Percentiles rank a stretch among this genome's conserved stretches.
Conservation (phyloP, 23 tunicate genomes). For the Ascidia mentula region DNA sequence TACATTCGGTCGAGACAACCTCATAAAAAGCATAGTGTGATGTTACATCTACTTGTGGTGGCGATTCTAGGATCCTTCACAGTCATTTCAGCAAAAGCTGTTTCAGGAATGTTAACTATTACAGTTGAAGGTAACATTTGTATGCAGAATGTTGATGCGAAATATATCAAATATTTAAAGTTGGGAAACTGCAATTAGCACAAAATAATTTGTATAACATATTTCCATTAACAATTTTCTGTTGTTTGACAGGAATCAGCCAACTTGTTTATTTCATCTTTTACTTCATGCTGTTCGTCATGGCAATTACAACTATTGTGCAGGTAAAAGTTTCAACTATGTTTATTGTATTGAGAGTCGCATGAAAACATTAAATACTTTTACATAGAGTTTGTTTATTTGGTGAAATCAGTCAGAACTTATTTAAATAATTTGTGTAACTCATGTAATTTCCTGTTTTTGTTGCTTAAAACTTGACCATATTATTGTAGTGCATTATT, state of each 20-base stretch:
- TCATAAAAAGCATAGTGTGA: conserved; percentile 31
- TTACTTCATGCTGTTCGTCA: conserved; percentile 48
- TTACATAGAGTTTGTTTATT: no score
- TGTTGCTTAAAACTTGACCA: no score
- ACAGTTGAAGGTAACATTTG: conserved; percentile 43
- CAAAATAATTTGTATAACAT: no score
- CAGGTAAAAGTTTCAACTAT: no score
- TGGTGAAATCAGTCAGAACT: no score
- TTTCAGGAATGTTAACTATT: conserved; percentile 63
- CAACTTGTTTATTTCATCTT: conserved; percentile 42
- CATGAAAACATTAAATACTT: no score
- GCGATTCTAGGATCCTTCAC: conserved; percentile 89
- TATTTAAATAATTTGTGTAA: no score
- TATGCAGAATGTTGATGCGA: no score
- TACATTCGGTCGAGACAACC: conserved; percentile 25
- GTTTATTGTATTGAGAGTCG: no score
- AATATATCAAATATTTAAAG: not conserved
- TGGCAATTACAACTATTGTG: conserved; percentile 45
- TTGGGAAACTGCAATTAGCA: not conserved
- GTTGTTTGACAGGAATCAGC: conserved; percentile 19
- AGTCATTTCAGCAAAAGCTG: conserved; percentile 90
- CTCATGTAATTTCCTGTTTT: no score
- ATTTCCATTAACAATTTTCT: not conserved
- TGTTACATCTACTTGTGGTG: conserved; percentile 52
- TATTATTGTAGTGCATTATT: no score